Percentiles rank a stretch among this genome's conserved stretches.
Conservation (phyloP, 2,797 vertebrate genomes). For the Rhinatrema bivittatum region DNA sequence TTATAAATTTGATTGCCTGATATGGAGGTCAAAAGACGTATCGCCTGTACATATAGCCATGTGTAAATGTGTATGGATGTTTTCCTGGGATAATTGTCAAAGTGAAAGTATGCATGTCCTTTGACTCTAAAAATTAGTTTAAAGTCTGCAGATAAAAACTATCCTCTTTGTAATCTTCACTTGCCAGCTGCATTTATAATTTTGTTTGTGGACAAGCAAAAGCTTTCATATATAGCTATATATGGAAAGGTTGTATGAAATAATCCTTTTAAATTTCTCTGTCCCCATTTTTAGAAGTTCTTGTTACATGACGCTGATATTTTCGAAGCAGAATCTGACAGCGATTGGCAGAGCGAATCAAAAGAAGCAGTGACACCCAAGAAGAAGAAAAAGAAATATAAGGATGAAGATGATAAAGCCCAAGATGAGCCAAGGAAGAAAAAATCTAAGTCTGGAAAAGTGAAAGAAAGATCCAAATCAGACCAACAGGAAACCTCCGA, state of each 20-base stretch:
- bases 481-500: slow-evolving; percentile 49
- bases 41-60: no score
- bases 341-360: slow-evolving; percentile 64
- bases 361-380: slow-evolving; percentile 68
- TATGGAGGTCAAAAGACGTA: no score
- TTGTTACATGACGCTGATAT: slow-evolving; percentile 71
- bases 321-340: slow-evolving; percentile 84
- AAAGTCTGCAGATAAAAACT: no score
- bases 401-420: slow-evolving; percentile 47
- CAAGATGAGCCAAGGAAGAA: slow-evolving; percentile 56
- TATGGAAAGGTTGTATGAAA: neutral
- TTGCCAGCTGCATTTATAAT: no score
- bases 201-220: no score
- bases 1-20: no score
- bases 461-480: slow-evolving; percentile 66
- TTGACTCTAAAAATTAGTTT: no score
- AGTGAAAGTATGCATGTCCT: no score
- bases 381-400: slow-evolving; percentile 78
- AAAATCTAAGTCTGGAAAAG: slow-evolving; percentile 66
- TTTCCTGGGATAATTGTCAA: no score
- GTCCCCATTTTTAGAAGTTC: slow-evolving; percentile 56
- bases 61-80: no score
- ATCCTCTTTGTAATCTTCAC: no score
- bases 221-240: no score
- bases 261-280: neutral